phyloP scores from a whole-genome alignment of 2,113 vertebrate genomes.

The Mobula hypostoma region DNA sequence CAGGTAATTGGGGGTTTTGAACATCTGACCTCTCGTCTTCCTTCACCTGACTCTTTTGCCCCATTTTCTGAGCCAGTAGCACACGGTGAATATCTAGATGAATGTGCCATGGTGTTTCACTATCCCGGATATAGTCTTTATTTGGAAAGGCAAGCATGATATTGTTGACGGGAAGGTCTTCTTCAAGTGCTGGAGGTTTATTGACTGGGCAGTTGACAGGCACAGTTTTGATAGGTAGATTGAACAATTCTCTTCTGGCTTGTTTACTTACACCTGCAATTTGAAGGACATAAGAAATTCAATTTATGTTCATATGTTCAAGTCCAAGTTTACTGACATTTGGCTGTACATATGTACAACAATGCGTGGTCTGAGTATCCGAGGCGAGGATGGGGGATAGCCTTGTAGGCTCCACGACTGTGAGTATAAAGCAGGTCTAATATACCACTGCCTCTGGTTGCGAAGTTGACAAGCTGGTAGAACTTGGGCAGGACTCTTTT shows the following conservation, averaged over 20 bases:
- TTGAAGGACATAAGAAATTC: constrained; percentile 1
- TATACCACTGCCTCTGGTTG: no score
- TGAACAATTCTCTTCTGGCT: constrained; percentile 45
- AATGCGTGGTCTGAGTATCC: no score
- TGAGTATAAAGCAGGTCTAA: no score
- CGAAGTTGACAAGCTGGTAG: no score
- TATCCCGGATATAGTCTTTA: constrained; percentile 15
- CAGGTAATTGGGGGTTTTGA: not conserved
- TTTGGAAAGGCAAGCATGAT: constrained; percentile 43
- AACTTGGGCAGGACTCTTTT: no score
- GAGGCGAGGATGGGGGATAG: no score
- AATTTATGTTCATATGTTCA: not conserved
- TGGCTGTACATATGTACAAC: no score
- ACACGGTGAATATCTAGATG: constrained; percentile 61
- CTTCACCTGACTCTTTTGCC: not conserved
- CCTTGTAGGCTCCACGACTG: no score
- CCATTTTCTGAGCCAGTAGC: constrained; percentile 17
- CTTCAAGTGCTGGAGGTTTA: constrained; percentile 47
- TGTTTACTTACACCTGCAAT: constrained; percentile 47
- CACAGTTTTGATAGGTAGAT: constrained; percentile 48
- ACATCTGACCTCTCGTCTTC: not conserved
- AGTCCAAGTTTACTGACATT: no score
- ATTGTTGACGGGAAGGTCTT: constrained; percentile 44
- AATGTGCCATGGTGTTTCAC: constrained; percentile 55
- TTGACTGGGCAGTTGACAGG: constrained; percentile 51